Evolutionary conservation across 2,113 vertebrate species (phyloP), one percentile per base, ranked within the genome.

Genomic region (Grammomys surdaster): DNA sequence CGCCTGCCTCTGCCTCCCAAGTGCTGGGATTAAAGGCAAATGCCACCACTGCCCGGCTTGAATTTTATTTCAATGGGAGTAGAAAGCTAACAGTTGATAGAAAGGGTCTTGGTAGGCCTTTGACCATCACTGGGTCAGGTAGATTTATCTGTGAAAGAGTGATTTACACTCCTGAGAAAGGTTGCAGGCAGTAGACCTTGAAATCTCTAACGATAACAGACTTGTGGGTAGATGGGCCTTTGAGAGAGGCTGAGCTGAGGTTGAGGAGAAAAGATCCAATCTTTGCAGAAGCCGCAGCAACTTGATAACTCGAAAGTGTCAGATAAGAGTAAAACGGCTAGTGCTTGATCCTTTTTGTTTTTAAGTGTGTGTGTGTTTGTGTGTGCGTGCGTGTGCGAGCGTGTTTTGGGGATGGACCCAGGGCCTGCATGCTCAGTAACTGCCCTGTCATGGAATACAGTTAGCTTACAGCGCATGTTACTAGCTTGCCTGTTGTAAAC

Each of bases 71-170:
- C 82, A 82, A 28, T 0, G 43, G 65, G 36, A 94, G 63, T 85
- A 28, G 67, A 94, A 72, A 97, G 33, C 69, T 96, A 85, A 88
- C 46, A 81, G 72, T 95, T 92, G 93, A 88, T 78, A 88, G 90
- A 85, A 94, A 96, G 70, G 7, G 24, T 97, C 40, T 63, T 91
- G 46, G 81, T 92, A 63, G 8, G 69, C 56, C 36, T 24, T 72
- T 65, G 26, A 43, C n/a, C 43, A 72, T 92, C n/a, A 17, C 51
- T 86, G 54, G 3, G 26, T 90, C 36, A 76, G 72, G 36, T 77
- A 51, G 43, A 85, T 93, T 90, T 73, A 12, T 28, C 75, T 90
- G 7, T 67, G 88, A 51, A 67, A 65, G 40, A 88, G 28, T 77
- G 65, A 70, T 24, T 89, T 65, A 40, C 2, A 75, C 36, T 63